Evolutionary conservation across 1,140 invertebrate species (phyloP).

Genomic region (Aphidius gifuensis): DNA sequence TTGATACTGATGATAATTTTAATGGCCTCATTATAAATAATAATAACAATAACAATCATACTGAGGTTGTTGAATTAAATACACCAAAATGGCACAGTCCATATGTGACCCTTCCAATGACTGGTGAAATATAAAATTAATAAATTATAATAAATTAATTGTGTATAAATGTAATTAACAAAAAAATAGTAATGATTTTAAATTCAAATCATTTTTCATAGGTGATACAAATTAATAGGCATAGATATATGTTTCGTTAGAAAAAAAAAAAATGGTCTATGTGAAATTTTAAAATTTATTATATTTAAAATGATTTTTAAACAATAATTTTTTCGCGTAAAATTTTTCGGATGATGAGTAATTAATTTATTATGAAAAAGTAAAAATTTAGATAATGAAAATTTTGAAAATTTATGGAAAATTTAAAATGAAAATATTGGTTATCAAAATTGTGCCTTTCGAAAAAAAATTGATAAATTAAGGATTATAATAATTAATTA

Average conservation of each 20-base stretch:
- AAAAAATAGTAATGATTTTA: background rate
- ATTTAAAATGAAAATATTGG: conserved; percentile 21
- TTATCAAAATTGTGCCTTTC: conserved; percentile 54
- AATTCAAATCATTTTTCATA: background rate
- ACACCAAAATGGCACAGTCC: conserved; percentile 50
- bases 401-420: conserved; percentile 34
- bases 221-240: conserved; percentile 1
- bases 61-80: conserved; percentile 21
- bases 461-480: conserved; percentile 43
- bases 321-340: background rate
- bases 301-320: no score
- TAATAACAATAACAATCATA: conserved; percentile 3
- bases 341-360: no score
- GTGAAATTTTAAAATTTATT: background rate
- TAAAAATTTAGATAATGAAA: conserved; percentile 10
- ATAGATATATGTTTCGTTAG: conserved; percentile 20
- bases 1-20: conserved; percentile 17
- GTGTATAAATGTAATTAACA: conserved; percentile 3
- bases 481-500: conserved; percentile 29
- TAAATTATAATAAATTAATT: conserved; percentile 1
- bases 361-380: conserved; percentile 7
- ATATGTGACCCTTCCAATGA: conserved; percentile 42
- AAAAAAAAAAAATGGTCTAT: conserved; percentile 19
- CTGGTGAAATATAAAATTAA: conserved; percentile 46
- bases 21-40: conserved; percentile 12